Conservation (phyloP, 2,797 vertebrate genomes). For the Scyliorhinus canicula region DNA sequence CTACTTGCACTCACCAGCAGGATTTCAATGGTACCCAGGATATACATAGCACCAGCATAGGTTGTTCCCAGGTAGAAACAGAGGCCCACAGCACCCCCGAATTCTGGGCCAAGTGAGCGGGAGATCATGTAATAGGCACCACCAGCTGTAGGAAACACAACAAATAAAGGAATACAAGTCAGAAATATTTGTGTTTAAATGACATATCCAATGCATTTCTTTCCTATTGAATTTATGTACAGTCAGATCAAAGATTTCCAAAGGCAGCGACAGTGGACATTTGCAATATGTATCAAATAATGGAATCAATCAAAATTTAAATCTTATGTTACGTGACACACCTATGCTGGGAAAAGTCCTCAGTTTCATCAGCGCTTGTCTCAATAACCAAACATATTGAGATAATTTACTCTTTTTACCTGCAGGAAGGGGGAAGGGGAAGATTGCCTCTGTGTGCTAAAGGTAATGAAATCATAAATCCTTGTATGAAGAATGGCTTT, state of each 20-base stretch:
- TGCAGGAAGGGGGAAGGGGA: not conserved
- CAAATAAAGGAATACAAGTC: not conserved
- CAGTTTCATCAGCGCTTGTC: not conserved
- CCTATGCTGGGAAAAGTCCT: not conserved
- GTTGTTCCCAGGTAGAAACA: conserved; percentile 98
- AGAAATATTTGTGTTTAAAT: not conserved
- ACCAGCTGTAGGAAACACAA: conserved; percentile 68
- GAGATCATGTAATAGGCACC: conserved; percentile 99
- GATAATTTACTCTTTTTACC: not conserved
- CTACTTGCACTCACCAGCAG: conserved; percentile 72
- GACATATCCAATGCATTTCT: not conserved
- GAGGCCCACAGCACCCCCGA: conserved; percentile 92
- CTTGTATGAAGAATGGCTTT: not conserved
- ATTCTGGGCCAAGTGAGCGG: conserved; percentile 90
- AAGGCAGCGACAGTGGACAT: not conserved
- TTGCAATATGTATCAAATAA: not conserved
- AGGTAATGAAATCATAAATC: conserved; percentile 6
- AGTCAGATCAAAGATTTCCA: not conserved
- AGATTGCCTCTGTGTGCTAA: not conserved
- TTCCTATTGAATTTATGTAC: not conserved
- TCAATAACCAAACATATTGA: not conserved
- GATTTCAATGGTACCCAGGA: conserved; percentile 95
- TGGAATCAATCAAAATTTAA: not conserved
- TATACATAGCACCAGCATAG: conserved; percentile 96
- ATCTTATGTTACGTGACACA: not conserved